These are phyloP conservation scores for Drosophila cognata DNA, from an alignment of 2,888 invertebrate species.

Conservation along the genomic window DNA sequence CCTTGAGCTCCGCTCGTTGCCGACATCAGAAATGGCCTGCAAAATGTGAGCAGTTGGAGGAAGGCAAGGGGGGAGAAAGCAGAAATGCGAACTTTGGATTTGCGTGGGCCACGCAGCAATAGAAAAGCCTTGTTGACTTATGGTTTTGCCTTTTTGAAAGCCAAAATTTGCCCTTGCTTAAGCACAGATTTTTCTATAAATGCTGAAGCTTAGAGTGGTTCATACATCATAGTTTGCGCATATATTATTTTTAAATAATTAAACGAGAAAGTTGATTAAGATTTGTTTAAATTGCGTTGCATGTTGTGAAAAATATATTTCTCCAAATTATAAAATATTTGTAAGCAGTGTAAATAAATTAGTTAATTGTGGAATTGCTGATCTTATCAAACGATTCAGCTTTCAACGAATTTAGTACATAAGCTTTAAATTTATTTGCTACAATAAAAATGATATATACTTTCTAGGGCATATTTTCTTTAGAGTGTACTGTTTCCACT, in stretches of 20 bases:
- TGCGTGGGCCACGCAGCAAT: slow-evolving; percentile 38
- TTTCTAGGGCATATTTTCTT: neutral
- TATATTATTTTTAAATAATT: neutral
- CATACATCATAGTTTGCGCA: neutral
- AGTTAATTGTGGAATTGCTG: neutral
- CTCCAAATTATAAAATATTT: neutral
- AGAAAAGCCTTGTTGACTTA: neutral
- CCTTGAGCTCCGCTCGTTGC: slow-evolving; percentile 64
- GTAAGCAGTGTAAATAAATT: neutral
- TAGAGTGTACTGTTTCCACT: neutral
- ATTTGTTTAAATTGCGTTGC: neutral
- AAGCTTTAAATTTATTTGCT: neutral
- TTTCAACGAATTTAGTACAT: neutral
- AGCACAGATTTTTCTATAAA: neutral
- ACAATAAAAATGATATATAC: neutral
- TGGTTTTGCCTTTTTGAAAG: neutral
- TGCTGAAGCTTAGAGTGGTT: neutral
- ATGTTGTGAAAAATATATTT: neutral
- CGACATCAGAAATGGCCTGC: slow-evolving; percentile 38
- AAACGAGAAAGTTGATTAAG: neutral
- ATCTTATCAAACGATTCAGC: neutral
- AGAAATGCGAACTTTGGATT: slow-evolving; percentile 8
- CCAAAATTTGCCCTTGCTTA: neutral
- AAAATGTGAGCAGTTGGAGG: slow-evolving; percentile 4
- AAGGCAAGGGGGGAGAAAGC: neutral